Conservation (phyloP, 2,797 vertebrate genomes). For the Scyliorhinus canicula region DNA sequence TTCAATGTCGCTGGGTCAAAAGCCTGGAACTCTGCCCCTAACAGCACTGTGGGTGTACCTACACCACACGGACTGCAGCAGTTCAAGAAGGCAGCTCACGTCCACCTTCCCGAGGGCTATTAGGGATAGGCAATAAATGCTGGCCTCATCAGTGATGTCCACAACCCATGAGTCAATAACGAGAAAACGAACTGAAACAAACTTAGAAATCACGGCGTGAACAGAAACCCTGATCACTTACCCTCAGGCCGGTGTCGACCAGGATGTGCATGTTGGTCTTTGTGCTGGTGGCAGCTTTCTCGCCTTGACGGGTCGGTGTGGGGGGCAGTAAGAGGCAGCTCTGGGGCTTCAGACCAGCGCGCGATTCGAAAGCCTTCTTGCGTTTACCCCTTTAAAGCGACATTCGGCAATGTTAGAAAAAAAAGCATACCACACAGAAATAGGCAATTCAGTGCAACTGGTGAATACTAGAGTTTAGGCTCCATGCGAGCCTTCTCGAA, state of each 20-base stretch:
- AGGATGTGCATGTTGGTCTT: constrained; percentile 85
- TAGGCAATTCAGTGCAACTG: not conserved
- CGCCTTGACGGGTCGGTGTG: constrained; percentile 74
- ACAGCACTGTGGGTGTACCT: too few species aligned
- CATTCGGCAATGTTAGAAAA: too few species aligned
- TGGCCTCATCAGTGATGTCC: not conserved
- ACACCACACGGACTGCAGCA: too few species aligned
- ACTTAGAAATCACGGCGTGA: not conserved
- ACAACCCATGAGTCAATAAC: not conserved
- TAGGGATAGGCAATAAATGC: not conserved
- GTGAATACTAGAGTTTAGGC: too few species aligned
- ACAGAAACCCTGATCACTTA: constrained; percentile 50
- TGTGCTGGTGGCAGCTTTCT: constrained; percentile 73
- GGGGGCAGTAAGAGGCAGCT: constrained; percentile 86
- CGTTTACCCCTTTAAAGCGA: not conserved
- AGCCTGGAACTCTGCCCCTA: too few species aligned
- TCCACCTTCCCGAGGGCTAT: not conserved
- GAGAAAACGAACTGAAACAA: not conserved
- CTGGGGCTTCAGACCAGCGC: constrained; percentile 76
- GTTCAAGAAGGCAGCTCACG: too few species aligned
- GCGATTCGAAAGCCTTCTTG: not conserved
- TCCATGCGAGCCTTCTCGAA: not conserved
- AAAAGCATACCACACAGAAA: not conserved
- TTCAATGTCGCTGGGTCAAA: too few species aligned
- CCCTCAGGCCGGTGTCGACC: constrained; percentile 84